Evolutionary conservation across 2,888 invertebrate genomes (phyloP).

Genomic region (Meiosimyza platycephala): DNA sequence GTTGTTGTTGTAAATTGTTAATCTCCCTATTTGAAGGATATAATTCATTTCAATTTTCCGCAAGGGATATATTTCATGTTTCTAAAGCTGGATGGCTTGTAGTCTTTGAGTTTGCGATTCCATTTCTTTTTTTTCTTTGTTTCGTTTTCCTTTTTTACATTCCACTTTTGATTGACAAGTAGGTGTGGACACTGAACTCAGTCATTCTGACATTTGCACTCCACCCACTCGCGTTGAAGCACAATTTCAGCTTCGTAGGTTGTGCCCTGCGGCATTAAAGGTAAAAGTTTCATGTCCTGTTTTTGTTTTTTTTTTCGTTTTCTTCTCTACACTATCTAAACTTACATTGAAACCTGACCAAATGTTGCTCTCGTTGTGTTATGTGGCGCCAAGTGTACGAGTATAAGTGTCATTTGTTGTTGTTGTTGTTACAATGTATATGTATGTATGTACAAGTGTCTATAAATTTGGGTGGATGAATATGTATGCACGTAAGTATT

Average conservation of each 20-base stretch:
- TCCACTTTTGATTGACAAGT: conserved; percentile 59
- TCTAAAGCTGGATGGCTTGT: background rate
- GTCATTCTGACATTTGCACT: conserved; percentile 62
- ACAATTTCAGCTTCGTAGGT: conserved; percentile 48
- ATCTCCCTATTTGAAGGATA: conserved; percentile 7
- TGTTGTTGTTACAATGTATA: background rate
- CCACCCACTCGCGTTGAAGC: conserved; percentile 59
- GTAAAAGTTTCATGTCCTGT: conserved; percentile 53
- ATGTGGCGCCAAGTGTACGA: conserved; percentile 4
- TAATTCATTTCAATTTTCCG: conserved; percentile 33
- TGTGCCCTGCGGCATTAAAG: conserved; percentile 59
- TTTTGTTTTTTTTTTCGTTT: conserved; percentile 34
- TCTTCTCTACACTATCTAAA: background rate
- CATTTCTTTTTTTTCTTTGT: background rate
- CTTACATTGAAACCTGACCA: conserved; percentile 18
- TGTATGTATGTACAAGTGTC: conserved; percentile 1
- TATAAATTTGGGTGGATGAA: background rate
- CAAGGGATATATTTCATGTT: conserved; percentile 10
- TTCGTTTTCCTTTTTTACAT: background rate
- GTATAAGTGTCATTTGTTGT: too few species aligned
- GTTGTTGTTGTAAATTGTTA: background rate
- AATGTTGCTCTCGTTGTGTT: conserved; percentile 16
- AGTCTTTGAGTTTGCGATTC: background rate
- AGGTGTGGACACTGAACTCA: conserved; percentile 64
- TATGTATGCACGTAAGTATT: conserved; percentile 12